Evolutionary conservation across 2,113 vertebrate genomes (phyloP), one percentile per base, ranked within the genome.

Genomic region (Narcine bancroftii): DNA sequence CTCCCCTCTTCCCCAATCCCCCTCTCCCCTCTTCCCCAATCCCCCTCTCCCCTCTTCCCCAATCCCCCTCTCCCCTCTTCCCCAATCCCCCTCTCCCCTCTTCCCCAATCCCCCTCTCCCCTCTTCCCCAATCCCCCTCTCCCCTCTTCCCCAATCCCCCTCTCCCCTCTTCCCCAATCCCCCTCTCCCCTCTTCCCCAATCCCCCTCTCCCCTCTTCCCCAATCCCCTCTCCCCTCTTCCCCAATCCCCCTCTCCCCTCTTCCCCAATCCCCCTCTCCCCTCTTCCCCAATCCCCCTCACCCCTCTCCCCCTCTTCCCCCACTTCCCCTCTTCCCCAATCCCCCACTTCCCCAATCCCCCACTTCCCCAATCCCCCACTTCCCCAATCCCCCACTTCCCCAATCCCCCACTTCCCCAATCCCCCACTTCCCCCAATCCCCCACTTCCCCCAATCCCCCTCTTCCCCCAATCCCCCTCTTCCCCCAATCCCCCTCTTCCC

Each of bases 321-420:
- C 60, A 92, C 21, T 69, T 39, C 93, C 63, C 89, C 71, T 65
- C 21, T 83, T 93, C 92, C 92, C 4, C 83, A 6, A 56, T 92
- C 87, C 29, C 92, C 92, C 9, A 69, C 65, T 77, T 66, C 72
- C 36, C 91, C 93, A n/a, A n/a, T 92, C 93, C 47, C 53, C 11
- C 85, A 7, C 92, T 92, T n/a, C n/a, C n/a, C n/a, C n/a, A n/a
- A n/a, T n/a, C n/a, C n/a, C n/a, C n/a, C n/a, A n/a, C 92, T 53
- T 45, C 93, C 92, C 92, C 93, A 56, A 92, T 26, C 45, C 6
- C 91, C 91, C 42, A 1, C 66, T 92, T 93, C 93, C 15, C 36
- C 93, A 42, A 0, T 47, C 93, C 47, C 2, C 6, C 42, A n/a
- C n/a, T n/a, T 50, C 75, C 85, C 93, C 47, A 1, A 6, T 39